phyloP scores from a whole-genome alignment of 1,140 invertebrate genomes.

The Watersipora subatra region DNA sequence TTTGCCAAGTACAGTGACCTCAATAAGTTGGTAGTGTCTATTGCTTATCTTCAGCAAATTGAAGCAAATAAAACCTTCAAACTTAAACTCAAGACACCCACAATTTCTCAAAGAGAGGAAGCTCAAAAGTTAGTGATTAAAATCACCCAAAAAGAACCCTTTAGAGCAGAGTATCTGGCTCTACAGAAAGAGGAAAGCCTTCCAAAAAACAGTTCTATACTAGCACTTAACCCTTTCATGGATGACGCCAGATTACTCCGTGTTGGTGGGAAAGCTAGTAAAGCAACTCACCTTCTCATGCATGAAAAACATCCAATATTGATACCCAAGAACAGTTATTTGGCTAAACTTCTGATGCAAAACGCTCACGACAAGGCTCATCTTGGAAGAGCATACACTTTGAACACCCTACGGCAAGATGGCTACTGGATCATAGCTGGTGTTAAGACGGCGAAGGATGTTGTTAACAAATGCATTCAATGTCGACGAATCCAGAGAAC shows the following conservation, averaged over 20 bases:
- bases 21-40: too few species aligned
- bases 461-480: neutral
- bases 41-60: too few species aligned
- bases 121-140: too few species aligned
- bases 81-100: neutral
- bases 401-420: too few species aligned
- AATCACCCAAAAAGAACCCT: neutral
- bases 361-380: neutral
- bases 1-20: neutral
- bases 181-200: neutral
- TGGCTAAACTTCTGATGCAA: neutral
- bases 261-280: neutral
- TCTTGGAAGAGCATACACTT: neutral
- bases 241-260: neutral
- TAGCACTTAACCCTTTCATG: neutral
- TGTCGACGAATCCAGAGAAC: too few species aligned
- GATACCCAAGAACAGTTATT: neutral
- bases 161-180: neutral
- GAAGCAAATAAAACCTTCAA: neutral
- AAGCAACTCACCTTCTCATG: neutral
- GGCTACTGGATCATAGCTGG: neutral
- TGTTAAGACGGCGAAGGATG: neutral
- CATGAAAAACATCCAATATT: neutral
- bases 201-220: neutral
- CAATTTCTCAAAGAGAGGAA: too few species aligned